Base-by-base conservation (phyloP, 2,797 vertebrate genomes). In the Mormyrops attenuatus region DNA sequence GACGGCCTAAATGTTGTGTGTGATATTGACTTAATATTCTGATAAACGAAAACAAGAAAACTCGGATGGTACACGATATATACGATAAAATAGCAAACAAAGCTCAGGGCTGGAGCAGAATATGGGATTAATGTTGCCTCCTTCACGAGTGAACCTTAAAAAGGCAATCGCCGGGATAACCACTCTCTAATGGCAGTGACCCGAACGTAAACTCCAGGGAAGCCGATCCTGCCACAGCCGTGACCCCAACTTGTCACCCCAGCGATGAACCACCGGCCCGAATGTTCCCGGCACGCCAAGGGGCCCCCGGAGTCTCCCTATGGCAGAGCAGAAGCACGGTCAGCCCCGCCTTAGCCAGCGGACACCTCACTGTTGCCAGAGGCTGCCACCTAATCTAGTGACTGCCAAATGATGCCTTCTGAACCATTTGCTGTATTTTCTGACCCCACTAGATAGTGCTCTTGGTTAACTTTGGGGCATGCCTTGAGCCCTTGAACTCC, bases 201-300 rank as follows among this genome's bases (percentile, higher is more conserved):
- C 20, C 95, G 96, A 85, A 96, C 96, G 92, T 99, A 99, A 93
- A 99, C 97, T 0, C 98, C 98, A 0, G 98, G 98, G 91, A 97
- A 98, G 92, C 96, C 95, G 0, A 94, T 96, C 89, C 97, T 95
- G 6, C 96, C 98, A 1, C 98, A 99, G 92, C 98, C 98, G 0
- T 97, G 97, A 90, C 98, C 98, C 98, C 98, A 99, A 94, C 98
- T 99, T 44, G 98, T 99, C 94, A 99, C 97, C 91, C 98, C 98
- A 0, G 97, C 97, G 30, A 99, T 93, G 93, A 99, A 99, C 98
- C 98, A 99, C 66, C 94, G 96, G 60, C 98, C 97, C 0, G 96
- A 97, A 47, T 92, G 90, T 90, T 97, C 96, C 88, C 95, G 96
- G 90, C 98, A 99, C 41, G 97, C 96, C 92, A 99, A 92, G 0